phyloP scores from a whole-genome alignment of 2,888 invertebrate species.

The Apotomis betuletana region DNA sequence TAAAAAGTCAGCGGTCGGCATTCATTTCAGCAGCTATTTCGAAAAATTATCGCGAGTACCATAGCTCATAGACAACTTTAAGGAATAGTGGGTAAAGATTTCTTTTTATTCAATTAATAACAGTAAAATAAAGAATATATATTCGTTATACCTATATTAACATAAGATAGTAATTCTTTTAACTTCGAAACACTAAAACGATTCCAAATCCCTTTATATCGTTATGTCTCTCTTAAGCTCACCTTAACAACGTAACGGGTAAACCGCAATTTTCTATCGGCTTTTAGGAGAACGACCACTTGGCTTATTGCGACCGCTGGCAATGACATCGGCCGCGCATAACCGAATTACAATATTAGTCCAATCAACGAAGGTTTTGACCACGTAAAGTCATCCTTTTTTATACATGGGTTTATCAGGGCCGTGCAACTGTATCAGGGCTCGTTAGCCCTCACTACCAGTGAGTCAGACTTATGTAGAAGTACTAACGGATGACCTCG shows the following conservation, averaged over 20 bases:
- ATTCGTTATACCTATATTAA: too few relatives aligned
- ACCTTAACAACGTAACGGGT: slow-evolving; percentile 26
- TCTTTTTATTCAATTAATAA: too few relatives aligned
- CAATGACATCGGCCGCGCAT: slow-evolving; percentile 10
- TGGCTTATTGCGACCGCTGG: slow-evolving; percentile 20
- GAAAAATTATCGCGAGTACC: too few relatives aligned
- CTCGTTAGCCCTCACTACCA: too few relatives aligned
- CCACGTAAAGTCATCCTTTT: not conserved
- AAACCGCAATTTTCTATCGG: slow-evolving; percentile 32
- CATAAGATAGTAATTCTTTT: not conserved
- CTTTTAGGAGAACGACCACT: slow-evolving; percentile 33
- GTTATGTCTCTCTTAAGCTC: slow-evolving; percentile 11
- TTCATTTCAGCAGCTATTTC: too few relatives aligned
- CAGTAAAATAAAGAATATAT: too few relatives aligned
- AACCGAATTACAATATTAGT: slow-evolving; percentile 27
- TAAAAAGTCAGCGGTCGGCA: too few relatives aligned
- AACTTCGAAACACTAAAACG: not conserved
- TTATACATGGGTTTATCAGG: not conserved
- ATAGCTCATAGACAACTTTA: too few relatives aligned
- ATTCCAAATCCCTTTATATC: slow-evolving; percentile 3
- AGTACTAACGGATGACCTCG: too few relatives aligned
- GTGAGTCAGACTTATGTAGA: too few relatives aligned
- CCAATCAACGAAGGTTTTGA: not conserved
- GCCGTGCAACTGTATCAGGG: too few relatives aligned
- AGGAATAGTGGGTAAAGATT: too few relatives aligned